Evolutionary conservation across 37 sponge, comb jelly and placozoan species (phyloP), one percentile per base, ranked within the genome.

Genomic region (Lycopodina hypogea): DNA sequence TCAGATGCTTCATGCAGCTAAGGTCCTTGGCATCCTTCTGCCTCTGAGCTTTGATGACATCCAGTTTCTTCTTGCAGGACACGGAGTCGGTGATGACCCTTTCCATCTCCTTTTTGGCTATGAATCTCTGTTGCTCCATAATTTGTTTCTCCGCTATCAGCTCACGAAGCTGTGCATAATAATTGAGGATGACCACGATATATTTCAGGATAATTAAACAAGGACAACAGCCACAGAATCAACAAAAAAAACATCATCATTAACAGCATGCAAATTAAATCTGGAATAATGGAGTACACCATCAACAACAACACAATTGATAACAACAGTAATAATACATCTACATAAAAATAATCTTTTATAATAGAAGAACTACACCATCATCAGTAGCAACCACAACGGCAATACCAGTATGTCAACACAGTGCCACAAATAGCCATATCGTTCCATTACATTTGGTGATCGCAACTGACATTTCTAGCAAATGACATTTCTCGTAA

Each of bases 1-100:
- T 78, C 30, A 69, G 26, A 19, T 66, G 69, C 45, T 59, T 61
- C 91, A 90, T 90, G 59, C 61, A 53, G 34, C 59, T 65, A 9
- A 90, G 87, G 68, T 90, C 91, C 76, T 78, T 90, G 32, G 86
- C 91, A 48, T 86, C 91, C 57, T 78, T 76, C 71, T 82, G 81
- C 18, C 87, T 67, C 76, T 90, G 91, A 3, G 42, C 38, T 26
- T 76, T 84, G 29, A 90, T 85, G 29, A 72, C 42, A 32, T 90
- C 90, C 26, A 84, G 81, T 82, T 90, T 90, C 81, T 85, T 90
- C 74, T 81, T 84, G 38, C 76, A 51, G 9, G 59, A n/a, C 23
- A 83, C 74, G 0, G 69, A 53, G 22, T 86, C 83, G 14, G 69
- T 71, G 28, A 82, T 61, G 33, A 90, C 53, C 42, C 72, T 81